Conservation (phyloP, 2,888 invertebrate genomes). For the Saturnia japonica region DNA sequence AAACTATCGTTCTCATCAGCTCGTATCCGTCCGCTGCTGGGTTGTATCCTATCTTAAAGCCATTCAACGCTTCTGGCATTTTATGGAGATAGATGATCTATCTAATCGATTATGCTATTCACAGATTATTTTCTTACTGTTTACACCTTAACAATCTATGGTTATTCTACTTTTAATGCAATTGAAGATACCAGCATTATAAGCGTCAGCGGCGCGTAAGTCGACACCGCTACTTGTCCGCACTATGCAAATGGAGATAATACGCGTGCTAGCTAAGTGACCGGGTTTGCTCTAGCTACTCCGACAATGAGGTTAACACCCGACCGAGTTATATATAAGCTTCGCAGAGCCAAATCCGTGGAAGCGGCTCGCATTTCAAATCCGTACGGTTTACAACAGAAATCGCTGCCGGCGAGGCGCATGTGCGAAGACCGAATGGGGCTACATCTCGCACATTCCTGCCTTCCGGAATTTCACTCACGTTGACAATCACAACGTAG, state of each 20-base stretch:
- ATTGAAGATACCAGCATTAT: conserved; percentile 55
- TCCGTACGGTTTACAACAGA: conserved; percentile 63
- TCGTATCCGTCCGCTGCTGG: background rate
- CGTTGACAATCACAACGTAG: conserved; percentile 60
- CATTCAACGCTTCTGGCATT: background rate
- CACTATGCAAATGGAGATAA: conserved; percentile 77
- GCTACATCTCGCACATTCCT: conserved; percentile 77
- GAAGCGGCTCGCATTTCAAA: conserved; percentile 50
- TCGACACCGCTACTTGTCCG: conserved; percentile 73
- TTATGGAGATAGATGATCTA: background rate
- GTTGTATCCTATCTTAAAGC: background rate
- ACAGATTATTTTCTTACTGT: conserved; percentile 19
- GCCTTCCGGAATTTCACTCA: conserved; percentile 77
- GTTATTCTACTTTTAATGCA: conserved; percentile 50
- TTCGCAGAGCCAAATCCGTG: conserved; percentile 47
- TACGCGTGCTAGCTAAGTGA: conserved; percentile 73
- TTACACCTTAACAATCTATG: conserved; percentile 20
- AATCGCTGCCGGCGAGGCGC: conserved; percentile 67
- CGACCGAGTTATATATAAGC: conserved; percentile 63
- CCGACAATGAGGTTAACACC: conserved; percentile 69
- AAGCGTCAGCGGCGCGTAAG: conserved; percentile 60
- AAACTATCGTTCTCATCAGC: background rate
- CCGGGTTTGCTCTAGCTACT: conserved; percentile 72
- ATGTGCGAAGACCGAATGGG: conserved; percentile 73
- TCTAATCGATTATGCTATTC: background rate